Evolutionary conservation across 2,797 vertebrate species (phyloP), one percentile per base, ranked within the genome.

Genomic region (Enteromius anoplus): DNA sequence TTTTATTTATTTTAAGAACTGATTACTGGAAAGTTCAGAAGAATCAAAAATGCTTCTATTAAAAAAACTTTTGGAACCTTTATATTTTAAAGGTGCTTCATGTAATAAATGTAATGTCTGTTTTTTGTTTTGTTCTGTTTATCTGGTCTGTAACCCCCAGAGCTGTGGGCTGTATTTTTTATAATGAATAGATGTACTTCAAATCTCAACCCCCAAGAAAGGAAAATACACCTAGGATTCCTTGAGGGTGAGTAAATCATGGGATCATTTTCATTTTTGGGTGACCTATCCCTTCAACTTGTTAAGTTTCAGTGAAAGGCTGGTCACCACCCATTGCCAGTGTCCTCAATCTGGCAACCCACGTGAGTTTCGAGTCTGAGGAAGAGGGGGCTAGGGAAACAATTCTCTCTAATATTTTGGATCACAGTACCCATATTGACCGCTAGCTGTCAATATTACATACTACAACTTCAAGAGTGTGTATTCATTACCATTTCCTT

Each of bases 401-500:
- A 60, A 62, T 14, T 29, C 5, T 62, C 23, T 14, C 6, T 14
- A 7, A 64, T 29, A 32, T 64, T 64, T 64, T 64, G 14, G 26
- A 64, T 6, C 14, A 15, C 26, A 17, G 60, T 32, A 64, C 6
- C 26, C 23, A 64, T 32, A 32, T 64, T 26, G 7, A 5, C 2
- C 2, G 5, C 26, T 64, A 17, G 60, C 23, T 29, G 60, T 62
- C 60, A 60, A 60, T 62, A 62, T 29, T 62, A 62, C 5, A 62
- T 29, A 29, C 5, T 72, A 8, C 8, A 47, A 2, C 9, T 49
- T 65, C 19, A 32, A 49, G 26, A 49, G 37, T 7, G 11, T 66
- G 32, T 6, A 11, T 78, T 64, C 10, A 49, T 65, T 49, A 65
- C 12, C 62, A 51, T 66, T 78, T 78, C 29, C 76, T 51, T 29